Evolutionary conservation across 2,113 vertebrate species (phyloP).

Genomic region (Emydocephalus ijimae): DNA sequence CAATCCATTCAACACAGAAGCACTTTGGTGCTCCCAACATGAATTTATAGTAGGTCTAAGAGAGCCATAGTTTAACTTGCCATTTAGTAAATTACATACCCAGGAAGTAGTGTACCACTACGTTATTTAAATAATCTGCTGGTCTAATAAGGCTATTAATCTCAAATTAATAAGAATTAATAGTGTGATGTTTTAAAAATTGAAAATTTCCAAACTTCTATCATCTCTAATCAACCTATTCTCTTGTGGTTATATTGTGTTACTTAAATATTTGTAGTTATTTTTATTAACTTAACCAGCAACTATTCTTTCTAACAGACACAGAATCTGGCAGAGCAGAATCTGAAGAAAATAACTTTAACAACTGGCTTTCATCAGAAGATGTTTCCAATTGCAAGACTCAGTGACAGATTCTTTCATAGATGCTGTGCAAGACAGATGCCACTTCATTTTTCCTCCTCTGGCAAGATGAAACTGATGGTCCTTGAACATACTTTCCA

Average conservation of each 20-base stretch:
- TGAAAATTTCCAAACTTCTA: background rate
- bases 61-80: background rate
- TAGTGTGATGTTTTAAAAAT: background rate
- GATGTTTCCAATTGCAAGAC: conserved; percentile 47
- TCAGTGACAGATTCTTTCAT: conserved; percentile 34
- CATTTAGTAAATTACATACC: background rate
- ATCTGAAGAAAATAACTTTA: conserved; percentile 27
- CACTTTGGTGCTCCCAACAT: background rate
- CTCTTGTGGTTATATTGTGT: background rate
- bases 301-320: conserved; percentile 11
- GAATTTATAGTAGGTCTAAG: background rate
- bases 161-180: background rate
- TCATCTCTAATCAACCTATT: background rate
- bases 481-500: background rate
- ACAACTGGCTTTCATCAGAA: conserved; percentile 39
- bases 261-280: background rate
- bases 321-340: background rate
- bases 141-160: background rate
- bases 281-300: background rate
- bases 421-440: background rate
- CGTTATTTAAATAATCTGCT: background rate
- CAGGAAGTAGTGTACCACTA: background rate
- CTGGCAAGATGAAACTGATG: background rate
- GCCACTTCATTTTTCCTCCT: too few species aligned
- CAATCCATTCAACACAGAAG: background rate